Conservation (phyloP, 2,113 vertebrate genomes). For the Aptenodytes forsteri region DNA sequence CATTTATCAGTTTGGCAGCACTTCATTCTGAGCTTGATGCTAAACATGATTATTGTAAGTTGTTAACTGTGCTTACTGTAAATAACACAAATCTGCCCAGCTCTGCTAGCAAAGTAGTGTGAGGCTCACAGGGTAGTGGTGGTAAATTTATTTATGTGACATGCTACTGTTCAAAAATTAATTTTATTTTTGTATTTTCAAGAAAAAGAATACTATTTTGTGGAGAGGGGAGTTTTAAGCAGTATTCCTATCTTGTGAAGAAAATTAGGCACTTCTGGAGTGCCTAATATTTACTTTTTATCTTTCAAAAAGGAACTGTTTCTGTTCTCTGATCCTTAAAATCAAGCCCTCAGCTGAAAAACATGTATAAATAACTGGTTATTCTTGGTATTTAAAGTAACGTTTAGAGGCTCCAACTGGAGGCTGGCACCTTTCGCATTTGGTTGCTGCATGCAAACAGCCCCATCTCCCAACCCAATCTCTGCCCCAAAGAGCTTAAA, state of each 20-base stretch:
- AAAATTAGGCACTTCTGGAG: neutral
- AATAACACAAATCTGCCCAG: neutral
- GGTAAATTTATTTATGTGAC: neutral
- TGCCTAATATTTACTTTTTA: neutral
- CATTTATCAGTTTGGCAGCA: constrained; percentile 31
- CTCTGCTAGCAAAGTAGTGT: neutral
- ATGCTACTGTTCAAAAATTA: neutral
- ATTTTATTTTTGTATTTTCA: neutral
- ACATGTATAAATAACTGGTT: neutral
- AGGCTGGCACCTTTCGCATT: neutral
- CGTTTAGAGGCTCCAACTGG: neutral
- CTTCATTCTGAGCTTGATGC: constrained; percentile 26
- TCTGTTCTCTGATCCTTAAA: neutral
- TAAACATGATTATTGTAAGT: constrained; percentile 40
- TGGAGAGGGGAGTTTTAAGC: neutral
- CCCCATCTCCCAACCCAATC: neutral
- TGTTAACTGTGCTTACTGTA: neutral
- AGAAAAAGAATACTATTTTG: neutral
- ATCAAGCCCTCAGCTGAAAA: neutral
- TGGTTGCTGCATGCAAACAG: neutral
- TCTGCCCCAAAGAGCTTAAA: neutral
- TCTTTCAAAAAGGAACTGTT: neutral
- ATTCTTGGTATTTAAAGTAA: neutral
- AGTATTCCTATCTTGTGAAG: neutral
- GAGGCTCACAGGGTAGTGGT: neutral